Percentiles rank a stretch among this genome's conserved stretches.
Conservation (phyloP, 2,797 vertebrate species). For the Botia kubotai region DNA sequence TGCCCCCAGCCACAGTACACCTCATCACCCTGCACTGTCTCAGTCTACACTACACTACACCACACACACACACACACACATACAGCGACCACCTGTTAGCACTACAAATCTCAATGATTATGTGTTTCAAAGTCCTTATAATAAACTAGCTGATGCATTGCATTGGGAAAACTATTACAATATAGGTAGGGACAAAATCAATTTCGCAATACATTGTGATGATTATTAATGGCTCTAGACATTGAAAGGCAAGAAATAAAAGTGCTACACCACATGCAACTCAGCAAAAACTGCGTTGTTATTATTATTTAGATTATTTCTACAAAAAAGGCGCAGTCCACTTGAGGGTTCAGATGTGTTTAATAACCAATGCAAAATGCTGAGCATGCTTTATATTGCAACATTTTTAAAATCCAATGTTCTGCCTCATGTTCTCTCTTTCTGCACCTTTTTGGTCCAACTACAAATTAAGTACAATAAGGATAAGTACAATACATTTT, state of each 20-base stretch:
- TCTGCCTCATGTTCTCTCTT: neutral
- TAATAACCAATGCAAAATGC: neutral
- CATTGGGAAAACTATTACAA: neutral
- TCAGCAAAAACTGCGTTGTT: no score
- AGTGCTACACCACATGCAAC: neutral
- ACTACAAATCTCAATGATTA: neutral
- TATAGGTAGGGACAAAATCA: neutral
- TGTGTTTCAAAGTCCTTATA: neutral
- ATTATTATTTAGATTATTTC: no score
- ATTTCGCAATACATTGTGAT: neutral
- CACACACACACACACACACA: constrained; percentile 36
- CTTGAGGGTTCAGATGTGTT: neutral
- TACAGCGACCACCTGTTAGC: constrained; percentile 44
- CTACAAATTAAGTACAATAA: no score
- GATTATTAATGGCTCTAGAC: neutral
- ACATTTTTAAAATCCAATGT: neutral
- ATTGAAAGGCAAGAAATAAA: neutral
- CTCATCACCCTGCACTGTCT: neutral
- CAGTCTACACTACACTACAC: constrained; percentile 19
- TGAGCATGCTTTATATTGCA: neutral
- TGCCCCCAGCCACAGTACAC: neutral
- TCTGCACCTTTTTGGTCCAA: no score
- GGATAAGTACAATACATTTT: no score
- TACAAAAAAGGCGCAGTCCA: neutral
- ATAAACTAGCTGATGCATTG: neutral